Conservation (phyloP, 2,797 vertebrate species). For the Oryzias dopingdopingensis region DNA sequence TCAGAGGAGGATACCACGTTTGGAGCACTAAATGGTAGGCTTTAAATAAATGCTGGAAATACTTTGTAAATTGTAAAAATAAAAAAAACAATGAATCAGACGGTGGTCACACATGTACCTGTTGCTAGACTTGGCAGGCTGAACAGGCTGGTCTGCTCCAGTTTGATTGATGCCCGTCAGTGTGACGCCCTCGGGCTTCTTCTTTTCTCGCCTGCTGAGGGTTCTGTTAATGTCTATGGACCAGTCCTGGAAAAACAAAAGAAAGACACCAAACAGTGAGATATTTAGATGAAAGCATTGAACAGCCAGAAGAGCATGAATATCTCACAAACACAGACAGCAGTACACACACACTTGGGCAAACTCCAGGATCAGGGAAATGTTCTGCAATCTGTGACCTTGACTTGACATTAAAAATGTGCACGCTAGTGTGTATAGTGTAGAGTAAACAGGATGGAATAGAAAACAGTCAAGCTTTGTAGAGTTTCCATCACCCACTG, state of each 20-base stretch:
- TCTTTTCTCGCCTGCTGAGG: conserved; percentile 91
- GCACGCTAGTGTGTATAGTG: conserved; percentile 27
- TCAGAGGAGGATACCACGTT: conserved; percentile 10
- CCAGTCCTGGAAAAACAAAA: conserved; percentile 83
- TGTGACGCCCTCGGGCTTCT: conserved; percentile 91
- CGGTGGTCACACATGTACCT: conserved; percentile 55
- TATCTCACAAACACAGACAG: conserved; percentile 27
- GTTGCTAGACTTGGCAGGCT: conserved; percentile 84
- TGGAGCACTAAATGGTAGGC: not conserved
- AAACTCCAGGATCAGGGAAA: conserved; percentile 15
- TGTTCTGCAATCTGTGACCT: conserved; percentile 13
- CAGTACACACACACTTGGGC: conserved; percentile 31
- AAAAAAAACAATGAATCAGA: conserved; percentile 7
- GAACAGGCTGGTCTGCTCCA: conserved; percentile 76
- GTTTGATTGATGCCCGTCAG: conserved; percentile 92
- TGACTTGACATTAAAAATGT: conserved; percentile 18
- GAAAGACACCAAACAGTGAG: conserved; percentile 8
- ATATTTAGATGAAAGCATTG: not conserved
- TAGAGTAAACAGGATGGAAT: conserved; percentile 1
- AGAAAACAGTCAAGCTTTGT: conserved; percentile 1
- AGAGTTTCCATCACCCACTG: conserved; percentile 46
- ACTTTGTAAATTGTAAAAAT: not conserved
- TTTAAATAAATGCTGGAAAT: not conserved
- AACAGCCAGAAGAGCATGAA: conserved; percentile 3
- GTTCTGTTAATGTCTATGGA: conserved; percentile 93